Conservation (phyloP, 2,113 vertebrate genomes). For the Echinops telfairi region DNA sequence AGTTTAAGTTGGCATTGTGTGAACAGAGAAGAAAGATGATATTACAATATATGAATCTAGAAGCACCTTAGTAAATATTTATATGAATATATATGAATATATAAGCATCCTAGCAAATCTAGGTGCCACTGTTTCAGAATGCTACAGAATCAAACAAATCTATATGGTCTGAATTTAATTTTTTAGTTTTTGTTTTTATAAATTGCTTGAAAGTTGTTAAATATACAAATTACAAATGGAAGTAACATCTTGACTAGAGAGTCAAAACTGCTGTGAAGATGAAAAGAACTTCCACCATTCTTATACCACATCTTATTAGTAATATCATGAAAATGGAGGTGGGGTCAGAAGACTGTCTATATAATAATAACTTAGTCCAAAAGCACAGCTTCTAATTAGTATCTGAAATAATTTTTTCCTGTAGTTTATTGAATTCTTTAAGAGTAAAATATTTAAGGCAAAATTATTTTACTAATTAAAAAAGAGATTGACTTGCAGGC, state of each 20-base stretch:
- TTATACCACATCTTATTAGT: too few relatives aligned
- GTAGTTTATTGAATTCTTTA: not conserved
- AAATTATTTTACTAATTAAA: not conserved
- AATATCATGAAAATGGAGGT: too few relatives aligned
- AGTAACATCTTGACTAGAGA: too few relatives aligned
- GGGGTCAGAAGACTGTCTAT: too few relatives aligned
- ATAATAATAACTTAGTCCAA: not conserved
- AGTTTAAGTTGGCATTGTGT: too few relatives aligned
- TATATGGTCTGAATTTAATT: too few relatives aligned
- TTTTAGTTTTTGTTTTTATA: too few relatives aligned
- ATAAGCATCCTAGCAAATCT: not conserved
- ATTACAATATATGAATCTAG: not conserved
- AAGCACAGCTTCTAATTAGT: not conserved
- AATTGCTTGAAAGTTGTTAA: too few relatives aligned
- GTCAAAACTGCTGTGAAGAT: too few relatives aligned
- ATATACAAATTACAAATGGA: too few relatives aligned
- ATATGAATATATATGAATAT: not conserved
- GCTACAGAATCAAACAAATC: not conserved
- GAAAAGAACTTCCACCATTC: too few relatives aligned
- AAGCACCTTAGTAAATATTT: not conserved
- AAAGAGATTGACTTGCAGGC: not conserved
- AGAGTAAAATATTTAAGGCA: not conserved
- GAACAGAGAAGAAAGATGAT: not conserved
- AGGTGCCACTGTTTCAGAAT: not conserved
- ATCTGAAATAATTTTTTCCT: not conserved